Conservation (phyloP, 2,797 vertebrate genomes). For the Coccyzus lansbergi region DNA sequence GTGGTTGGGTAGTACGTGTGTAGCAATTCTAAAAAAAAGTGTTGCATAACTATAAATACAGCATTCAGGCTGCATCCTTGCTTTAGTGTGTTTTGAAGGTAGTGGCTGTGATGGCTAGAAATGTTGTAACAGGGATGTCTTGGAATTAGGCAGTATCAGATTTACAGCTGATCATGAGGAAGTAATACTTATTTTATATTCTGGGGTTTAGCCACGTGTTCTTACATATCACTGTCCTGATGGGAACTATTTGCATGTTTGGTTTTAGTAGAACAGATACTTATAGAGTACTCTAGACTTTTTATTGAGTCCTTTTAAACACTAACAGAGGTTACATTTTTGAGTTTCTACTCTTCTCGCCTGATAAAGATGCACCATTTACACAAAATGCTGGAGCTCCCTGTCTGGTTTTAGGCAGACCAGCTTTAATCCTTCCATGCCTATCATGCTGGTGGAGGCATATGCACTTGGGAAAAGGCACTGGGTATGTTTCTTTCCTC, state of each 20-base stretch:
- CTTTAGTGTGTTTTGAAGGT: constrained; percentile 26
- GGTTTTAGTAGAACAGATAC: background rate
- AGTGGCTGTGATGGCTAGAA: constrained; percentile 23
- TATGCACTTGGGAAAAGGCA: background rate
- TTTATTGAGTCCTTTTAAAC: background rate
- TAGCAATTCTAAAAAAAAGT: constrained; percentile 17
- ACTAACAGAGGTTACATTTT: background rate
- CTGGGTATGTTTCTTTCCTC: background rate
- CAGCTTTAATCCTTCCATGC: background rate
- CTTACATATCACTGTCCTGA: background rate
- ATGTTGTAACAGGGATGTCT: constrained; percentile 17
- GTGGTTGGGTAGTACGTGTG: constrained; percentile 44
- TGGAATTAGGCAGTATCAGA: background rate
- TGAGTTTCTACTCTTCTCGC: background rate
- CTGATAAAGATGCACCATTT: background rate
- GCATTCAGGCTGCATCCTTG: constrained; percentile 22
- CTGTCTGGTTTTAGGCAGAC: background rate
- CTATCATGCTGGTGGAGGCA: background rate
- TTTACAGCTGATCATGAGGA: constrained; percentile 18
- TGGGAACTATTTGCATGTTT: background rate
- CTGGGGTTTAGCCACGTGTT: background rate
- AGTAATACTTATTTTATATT: constrained; percentile 32
- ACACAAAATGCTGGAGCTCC: background rate
- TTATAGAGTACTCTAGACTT: background rate
- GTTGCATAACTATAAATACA: constrained; percentile 50